Evolutionary conservation across 2,797 vertebrate species (phyloP).

Genomic region (Melanotaenia nigrans): DNA sequence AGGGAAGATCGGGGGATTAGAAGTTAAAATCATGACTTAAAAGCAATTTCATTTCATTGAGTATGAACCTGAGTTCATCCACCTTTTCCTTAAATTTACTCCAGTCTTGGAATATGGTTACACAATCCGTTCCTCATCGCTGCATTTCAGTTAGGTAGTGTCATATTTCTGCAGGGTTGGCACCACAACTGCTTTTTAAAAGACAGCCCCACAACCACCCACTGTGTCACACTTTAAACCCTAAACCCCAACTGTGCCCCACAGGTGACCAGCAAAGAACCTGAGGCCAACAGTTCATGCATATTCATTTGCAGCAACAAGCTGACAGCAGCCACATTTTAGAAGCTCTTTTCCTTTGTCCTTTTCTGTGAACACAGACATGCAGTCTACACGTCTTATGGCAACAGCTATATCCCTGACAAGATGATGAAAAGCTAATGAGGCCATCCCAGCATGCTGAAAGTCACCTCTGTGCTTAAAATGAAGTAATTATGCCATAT

Average conservation of each 20-base stretch:
- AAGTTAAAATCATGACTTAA: not conserved
- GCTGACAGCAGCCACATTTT: slow-evolving; percentile 58
- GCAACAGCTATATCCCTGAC: slow-evolving; percentile 23
- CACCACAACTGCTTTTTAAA: slow-evolving; percentile 48
- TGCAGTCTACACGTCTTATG: not conserved
- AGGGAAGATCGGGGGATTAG: slow-evolving; percentile 2
- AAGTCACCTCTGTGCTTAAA: slow-evolving; percentile 25
- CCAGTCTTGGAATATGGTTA: not conserved
- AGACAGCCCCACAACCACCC: slow-evolving; percentile 55
- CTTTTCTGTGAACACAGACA: slow-evolving; percentile 20
- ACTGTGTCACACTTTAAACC: slow-evolving; percentile 57
- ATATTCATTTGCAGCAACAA: slow-evolving; percentile 72
- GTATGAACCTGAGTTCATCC: not conserved
- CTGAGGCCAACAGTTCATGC: slow-evolving; percentile 66
- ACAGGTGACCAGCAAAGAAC: slow-evolving; percentile 66
- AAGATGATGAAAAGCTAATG: slow-evolving; percentile 32
- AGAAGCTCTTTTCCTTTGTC: slow-evolving; percentile 35
- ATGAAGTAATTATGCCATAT: slow-evolving; percentile 18
- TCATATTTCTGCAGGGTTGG: slow-evolving; percentile 57
- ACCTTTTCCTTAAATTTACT: not conserved
- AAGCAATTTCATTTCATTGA: not conserved
- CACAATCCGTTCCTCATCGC: slow-evolving; percentile 4
- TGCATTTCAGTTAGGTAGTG: slow-evolving; percentile 23
- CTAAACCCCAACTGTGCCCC: slow-evolving; percentile 62
- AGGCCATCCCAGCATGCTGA: slow-evolving; percentile 27